Conservation (phyloP, 2,797 vertebrate genomes). For the Smutsia temminckii region DNA sequence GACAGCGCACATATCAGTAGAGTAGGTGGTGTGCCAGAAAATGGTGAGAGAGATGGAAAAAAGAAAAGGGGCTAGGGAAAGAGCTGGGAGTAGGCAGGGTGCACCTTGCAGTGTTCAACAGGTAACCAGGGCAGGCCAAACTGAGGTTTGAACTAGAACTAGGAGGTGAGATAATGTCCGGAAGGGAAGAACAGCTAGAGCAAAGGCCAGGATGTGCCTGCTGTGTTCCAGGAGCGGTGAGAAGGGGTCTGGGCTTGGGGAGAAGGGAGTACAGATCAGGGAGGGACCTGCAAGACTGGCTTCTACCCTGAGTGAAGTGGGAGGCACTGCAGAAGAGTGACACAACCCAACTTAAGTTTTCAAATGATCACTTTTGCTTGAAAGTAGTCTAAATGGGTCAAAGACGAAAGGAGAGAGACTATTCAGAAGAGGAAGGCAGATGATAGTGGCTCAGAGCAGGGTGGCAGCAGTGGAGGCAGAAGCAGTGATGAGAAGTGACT, state of each 20-base stretch:
- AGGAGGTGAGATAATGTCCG: background rate
- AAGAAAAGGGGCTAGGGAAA: background rate
- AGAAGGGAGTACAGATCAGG: rapidly evolving
- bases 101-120: background rate
- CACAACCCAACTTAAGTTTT: background rate
- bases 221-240: background rate
- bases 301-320: background rate
- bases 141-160: background rate
- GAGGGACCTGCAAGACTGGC: background rate
- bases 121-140: background rate
- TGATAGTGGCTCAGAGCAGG: background rate
- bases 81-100: background rate
- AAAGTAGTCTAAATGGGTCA: background rate
- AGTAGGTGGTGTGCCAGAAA: background rate
- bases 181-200: rapidly evolving
- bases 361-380: background rate
- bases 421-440: background rate
- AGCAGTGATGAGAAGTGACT: background rate
- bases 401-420: background rate
- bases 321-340: background rate
- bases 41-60: no score
- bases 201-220: background rate
- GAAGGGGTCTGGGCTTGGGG: background rate
- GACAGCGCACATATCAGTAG: background rate
- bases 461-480: background rate